Conservation (phyloP, 92 coral and sea anemone genomes). For the Palythoa caribaeorum region DNA sequence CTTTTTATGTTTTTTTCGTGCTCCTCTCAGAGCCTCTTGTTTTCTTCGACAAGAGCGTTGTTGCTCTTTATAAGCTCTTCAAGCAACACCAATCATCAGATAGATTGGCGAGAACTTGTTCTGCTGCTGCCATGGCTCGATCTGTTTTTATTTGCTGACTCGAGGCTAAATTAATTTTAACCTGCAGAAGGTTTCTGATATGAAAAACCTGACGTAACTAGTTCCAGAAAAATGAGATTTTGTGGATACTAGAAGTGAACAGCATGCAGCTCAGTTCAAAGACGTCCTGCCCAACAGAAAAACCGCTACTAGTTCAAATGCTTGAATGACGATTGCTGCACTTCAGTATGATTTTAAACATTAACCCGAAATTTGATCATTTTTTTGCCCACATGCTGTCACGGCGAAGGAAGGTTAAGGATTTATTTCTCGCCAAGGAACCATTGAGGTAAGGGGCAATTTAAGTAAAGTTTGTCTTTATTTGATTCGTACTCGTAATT, state of each 20-base stretch:
- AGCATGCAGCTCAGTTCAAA: neutral
- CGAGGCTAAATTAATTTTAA: neutral
- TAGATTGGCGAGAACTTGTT: constrained; percentile 35
- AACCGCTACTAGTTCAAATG: constrained; percentile 5
- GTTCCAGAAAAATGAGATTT: neutral
- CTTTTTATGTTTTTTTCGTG: constrained; percentile 22
- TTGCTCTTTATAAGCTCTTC: constrained; percentile 36
- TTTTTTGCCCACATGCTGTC: neutral
- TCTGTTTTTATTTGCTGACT: neutral
- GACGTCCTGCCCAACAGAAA: neutral
- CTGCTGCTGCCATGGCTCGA: constrained; percentile 18
- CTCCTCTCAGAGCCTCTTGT: constrained; percentile 43
- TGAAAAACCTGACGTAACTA: neutral
- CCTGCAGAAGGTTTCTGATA: constrained; percentile 9
- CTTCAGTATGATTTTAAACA: constrained; percentile 2
- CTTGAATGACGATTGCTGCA: neutral
- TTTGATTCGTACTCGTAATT: neutral
- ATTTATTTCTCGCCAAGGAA: neutral
- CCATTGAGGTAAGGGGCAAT: neutral
- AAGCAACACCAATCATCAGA: constrained; percentile 43
- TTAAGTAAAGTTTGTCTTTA: neutral
- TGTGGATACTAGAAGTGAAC: neutral
- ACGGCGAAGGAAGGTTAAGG: neutral
- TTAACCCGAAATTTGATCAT: constrained; percentile 11
- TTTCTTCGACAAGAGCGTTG: constrained; percentile 30